phyloP scores from a whole-genome alignment of 64 coral and sea anemone species.

The Dendrophyllia cribrosa region DNA sequence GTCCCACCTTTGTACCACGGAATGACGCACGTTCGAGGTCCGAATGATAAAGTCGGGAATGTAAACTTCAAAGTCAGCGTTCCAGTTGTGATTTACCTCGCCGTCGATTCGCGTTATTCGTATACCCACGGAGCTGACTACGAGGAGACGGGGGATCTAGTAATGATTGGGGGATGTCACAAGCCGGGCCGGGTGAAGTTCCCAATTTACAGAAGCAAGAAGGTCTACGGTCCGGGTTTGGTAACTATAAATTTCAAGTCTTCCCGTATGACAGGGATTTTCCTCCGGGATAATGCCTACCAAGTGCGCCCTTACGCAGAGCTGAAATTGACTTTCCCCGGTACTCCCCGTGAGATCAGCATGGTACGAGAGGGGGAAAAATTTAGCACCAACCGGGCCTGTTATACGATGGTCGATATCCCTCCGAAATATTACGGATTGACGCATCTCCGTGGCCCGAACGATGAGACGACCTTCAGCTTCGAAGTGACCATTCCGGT shows the following conservation, averaged over 20 bases:
- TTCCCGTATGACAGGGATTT: slow-evolving; percentile 77
- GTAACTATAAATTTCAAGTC: slow-evolving; percentile 46
- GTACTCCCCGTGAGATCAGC: slow-evolving; percentile 61
- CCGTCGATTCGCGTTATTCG: slow-evolving; percentile 55
- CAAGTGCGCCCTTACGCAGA: slow-evolving; percentile 69
- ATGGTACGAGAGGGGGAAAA: slow-evolving; percentile 88
- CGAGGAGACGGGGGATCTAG: slow-evolving; percentile 42
- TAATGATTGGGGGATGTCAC: slow-evolving; percentile 82
- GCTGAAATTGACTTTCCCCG: slow-evolving; percentile 61
- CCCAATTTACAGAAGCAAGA: slow-evolving; percentile 78
- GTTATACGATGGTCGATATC: slow-evolving; percentile 80
- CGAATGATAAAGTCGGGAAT: slow-evolving; percentile 65
- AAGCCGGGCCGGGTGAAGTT: slow-evolving; percentile 47
- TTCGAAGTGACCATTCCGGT: slow-evolving; percentile 47
- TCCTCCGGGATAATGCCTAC: slow-evolving; percentile 71
- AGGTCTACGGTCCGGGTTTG: slow-evolving; percentile 63
- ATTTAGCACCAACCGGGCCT: slow-evolving; percentile 80
- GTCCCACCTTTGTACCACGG: slow-evolving; percentile 83
- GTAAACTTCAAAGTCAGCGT: slow-evolving; percentile 70
- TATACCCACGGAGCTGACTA: slow-evolving; percentile 74
- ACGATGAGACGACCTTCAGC: slow-evolving; percentile 34
- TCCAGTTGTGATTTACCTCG: slow-evolving; percentile 72
- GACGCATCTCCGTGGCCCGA: slow-evolving; percentile 70
- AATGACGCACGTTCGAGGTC: slow-evolving; percentile 87
- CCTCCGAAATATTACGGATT: slow-evolving; percentile 83